Evolutionary conservation across 1,140 invertebrate species (phyloP).

Genomic region (Eriosoma lanigerum): DNA sequence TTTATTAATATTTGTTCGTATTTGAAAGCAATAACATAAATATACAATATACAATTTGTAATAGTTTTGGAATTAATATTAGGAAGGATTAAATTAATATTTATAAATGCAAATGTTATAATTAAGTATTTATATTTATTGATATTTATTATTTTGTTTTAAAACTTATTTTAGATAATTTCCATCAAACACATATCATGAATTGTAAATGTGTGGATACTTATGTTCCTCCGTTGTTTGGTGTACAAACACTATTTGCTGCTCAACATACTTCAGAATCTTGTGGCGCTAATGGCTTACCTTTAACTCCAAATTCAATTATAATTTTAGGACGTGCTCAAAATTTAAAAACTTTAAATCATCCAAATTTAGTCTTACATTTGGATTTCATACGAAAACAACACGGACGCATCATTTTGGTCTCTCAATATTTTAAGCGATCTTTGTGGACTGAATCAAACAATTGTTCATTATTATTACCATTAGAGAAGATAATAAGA

Average conservation of each 20-base stretch:
- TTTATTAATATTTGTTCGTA: too few species aligned
- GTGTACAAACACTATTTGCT: slow-evolving; percentile 87
- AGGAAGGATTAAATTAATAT: too few species aligned
- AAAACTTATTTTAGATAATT: slow-evolving; percentile 39
- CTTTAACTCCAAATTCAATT: slow-evolving; percentile 93
- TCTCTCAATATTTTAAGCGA: slow-evolving; percentile 35
- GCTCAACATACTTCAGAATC: slow-evolving; percentile 85
- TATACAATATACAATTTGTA: too few species aligned
- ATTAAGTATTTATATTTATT: too few species aligned
- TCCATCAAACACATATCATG: slow-evolving; percentile 20
- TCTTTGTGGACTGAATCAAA: slow-evolving; percentile 48
- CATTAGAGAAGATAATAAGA: slow-evolving; percentile 62
- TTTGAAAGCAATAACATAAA: too few species aligned
- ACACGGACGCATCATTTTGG: slow-evolving; percentile 72
- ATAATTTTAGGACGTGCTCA: slow-evolving; percentile 89
- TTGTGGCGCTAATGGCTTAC: slow-evolving; percentile 93
- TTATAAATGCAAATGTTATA: too few species aligned
- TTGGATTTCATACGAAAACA: slow-evolving; percentile 89
- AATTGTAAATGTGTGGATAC: slow-evolving; percentile 40
- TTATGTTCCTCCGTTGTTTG: slow-evolving; percentile 61
- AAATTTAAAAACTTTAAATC: slow-evolving; percentile 75
- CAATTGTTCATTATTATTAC: slow-evolving; percentile 55
- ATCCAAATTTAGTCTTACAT: slow-evolving; percentile 83
- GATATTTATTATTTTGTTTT: not conserved
- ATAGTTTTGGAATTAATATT: too few species aligned